Percentiles rank a stretch among this genome's conserved stretches.
phyloP scores from a whole-genome alignment of 2,797 vertebrate species.

The Peromyscus nudipes region DNA sequence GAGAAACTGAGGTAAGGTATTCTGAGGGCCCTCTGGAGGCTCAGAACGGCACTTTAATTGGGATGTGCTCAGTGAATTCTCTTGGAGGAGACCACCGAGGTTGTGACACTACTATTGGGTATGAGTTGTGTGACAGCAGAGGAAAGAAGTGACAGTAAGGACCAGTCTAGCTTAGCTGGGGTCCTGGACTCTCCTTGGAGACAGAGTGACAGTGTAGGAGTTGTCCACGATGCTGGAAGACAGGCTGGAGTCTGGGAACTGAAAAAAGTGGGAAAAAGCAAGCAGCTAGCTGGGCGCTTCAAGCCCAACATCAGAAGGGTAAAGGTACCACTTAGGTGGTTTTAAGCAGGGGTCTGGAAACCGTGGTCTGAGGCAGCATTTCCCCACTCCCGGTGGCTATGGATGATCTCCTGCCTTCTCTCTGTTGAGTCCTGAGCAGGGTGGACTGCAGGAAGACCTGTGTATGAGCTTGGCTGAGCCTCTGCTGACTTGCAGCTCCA shows the following conservation, averaged over 20 bases:
- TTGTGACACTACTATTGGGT: rapidly evolving
- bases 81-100: not conserved
- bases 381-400: not conserved
- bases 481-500: not conserved
- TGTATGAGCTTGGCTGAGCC: not conserved
- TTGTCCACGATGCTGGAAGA: not conserved
- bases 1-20: not conserved
- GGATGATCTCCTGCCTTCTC: not conserved
- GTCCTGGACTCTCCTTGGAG: not conserved
- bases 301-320: not conserved
- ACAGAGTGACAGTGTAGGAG: not conserved
- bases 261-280: not conserved
- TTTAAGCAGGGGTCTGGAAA: not conserved
- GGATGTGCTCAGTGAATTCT: not conserved
- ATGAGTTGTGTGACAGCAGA: not conserved
- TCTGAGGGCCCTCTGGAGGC: not conserved
- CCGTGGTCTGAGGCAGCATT: not conserved
- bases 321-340: no score
- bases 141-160: not conserved
- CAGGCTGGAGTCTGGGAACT: not conserved
- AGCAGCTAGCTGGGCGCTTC: rapidly evolving
- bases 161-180: not conserved
- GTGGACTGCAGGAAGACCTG: not conserved
- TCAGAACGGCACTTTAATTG: no score
- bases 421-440: not conserved